phyloP scores from a whole-genome alignment of 2,888 invertebrate genomes.

The Helicoverpa assulta region DNA sequence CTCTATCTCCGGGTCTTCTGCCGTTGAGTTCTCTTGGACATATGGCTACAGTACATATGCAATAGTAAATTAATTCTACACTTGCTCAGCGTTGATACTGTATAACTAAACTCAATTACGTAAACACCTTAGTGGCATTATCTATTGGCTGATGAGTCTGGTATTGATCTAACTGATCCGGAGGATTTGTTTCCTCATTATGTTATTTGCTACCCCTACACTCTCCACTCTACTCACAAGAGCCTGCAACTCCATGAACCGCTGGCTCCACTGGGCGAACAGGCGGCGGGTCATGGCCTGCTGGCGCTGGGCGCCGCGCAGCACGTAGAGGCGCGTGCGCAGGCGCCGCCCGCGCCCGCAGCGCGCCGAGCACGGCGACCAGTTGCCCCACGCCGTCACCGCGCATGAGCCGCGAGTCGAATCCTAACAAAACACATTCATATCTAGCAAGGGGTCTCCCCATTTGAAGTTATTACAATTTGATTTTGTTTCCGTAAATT shows the following conservation, averaged over 20 bases:
- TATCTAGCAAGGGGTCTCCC: too few species aligned
- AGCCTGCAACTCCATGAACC: constrained; percentile 77
- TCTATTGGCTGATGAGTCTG: too few species aligned
- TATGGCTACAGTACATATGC: constrained; percentile 64
- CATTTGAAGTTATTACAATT: too few species aligned
- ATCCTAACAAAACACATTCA: constrained; percentile 66
- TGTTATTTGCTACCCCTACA: too few species aligned
- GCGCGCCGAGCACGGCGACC: constrained; percentile 94
- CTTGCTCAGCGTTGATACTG: too few species aligned
- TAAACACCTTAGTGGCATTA: too few species aligned
- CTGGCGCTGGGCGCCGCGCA: constrained; percentile 72
- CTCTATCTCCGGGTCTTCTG: constrained; percentile 76
- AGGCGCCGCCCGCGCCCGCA: constrained; percentile 93
- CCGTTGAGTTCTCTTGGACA: constrained; percentile 73
- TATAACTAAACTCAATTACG: too few species aligned
- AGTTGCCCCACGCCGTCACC: constrained; percentile 93
- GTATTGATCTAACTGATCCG: too few species aligned
- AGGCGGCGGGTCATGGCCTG: constrained; percentile 71
- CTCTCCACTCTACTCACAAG: constrained; percentile 68
- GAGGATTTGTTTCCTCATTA: too few species aligned
- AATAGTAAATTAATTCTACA: not conserved
- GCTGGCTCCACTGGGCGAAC: constrained; percentile 73
- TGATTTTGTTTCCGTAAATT: too few species aligned
- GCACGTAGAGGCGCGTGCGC: constrained; percentile 88
- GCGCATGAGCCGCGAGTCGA: constrained; percentile 87